Evolutionary conservation across 2,888 invertebrate species (phyloP).

Genomic region (Phengaris arion): DNA sequence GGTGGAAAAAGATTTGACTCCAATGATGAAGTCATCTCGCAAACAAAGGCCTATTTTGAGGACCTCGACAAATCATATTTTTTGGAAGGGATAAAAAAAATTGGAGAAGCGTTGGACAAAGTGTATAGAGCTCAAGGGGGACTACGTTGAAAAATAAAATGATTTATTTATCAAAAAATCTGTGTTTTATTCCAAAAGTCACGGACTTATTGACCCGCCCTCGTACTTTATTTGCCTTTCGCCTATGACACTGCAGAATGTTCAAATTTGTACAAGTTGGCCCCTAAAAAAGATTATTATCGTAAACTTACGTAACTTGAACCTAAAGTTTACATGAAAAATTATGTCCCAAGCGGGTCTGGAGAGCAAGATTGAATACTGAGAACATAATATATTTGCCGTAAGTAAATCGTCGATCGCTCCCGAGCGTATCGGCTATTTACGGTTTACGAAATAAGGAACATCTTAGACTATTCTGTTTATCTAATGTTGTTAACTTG

Average conservation of each 20-base stretch:
- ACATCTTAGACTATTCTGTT: conserved; percentile 28
- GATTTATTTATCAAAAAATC: too few relatives aligned
- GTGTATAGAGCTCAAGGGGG: too few relatives aligned
- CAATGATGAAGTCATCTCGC: too few relatives aligned
- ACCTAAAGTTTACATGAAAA: background rate
- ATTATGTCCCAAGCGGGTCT: conserved; percentile 30
- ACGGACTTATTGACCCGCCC: too few relatives aligned
- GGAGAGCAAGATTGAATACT: conserved; percentile 45
- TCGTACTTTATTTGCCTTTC: too few relatives aligned
- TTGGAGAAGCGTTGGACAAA: too few relatives aligned
- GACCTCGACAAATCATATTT: too few relatives aligned
- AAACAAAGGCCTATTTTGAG: too few relatives aligned
- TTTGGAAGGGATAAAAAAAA: too few relatives aligned
- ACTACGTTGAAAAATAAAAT: too few relatives aligned
- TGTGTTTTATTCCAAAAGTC: too few relatives aligned
- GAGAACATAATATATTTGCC: conserved; percentile 42
- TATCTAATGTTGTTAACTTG: background rate
- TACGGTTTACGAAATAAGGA: conserved; percentile 35
- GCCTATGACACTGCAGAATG: background rate
- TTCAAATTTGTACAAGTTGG: background rate
- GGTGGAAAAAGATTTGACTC: too few relatives aligned
- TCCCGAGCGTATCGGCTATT: conserved; percentile 41
- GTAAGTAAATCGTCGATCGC: conserved; percentile 40
- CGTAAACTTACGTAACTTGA: background rate
- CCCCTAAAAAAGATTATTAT: background rate